Percentiles rank a stretch among this genome's conserved stretches.
These are phyloP conservation scores for Pyrgus malvae DNA, from an alignment of 2,888 invertebrate genomes.

Conservation along the genomic window DNA sequence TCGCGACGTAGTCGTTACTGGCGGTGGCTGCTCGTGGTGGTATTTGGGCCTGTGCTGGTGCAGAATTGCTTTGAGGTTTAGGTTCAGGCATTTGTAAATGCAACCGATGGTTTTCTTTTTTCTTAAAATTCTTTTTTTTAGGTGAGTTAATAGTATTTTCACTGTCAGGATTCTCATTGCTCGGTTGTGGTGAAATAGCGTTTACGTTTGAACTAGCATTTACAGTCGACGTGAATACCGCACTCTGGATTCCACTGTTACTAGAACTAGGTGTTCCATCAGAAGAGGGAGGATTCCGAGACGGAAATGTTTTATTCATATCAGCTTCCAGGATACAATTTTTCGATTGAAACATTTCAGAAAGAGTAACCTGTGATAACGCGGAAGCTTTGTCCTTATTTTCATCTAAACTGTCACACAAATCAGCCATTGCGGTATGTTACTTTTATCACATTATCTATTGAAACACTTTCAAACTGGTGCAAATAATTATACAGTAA, in stretches of 20 bases:
- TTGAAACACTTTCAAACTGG: no score
- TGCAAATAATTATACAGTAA: no score
- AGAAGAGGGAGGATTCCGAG: conserved; percentile 16
- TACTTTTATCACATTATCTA: background rate
- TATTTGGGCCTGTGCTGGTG: conserved; percentile 32
- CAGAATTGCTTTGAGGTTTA: conserved; percentile 30
- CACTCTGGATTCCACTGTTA: background rate
- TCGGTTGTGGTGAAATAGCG: background rate
- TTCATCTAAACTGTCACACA: conserved; percentile 44
- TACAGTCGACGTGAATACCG: background rate
- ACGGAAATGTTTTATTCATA: conserved; percentile 35
- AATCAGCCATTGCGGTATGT: conserved; percentile 44
- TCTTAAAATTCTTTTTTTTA: conserved; percentile 58
- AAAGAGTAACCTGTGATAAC: conserved; percentile 38
- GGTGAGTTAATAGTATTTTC: conserved; percentile 10
- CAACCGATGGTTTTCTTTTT: conserved; percentile 56
- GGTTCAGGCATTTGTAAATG: conserved; percentile 44
- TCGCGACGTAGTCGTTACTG: conserved; percentile 1
- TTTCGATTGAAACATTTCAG: conserved; percentile 19
- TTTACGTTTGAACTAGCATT: background rate
- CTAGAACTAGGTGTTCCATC: background rate
- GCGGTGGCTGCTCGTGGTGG: background rate
- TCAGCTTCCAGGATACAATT: conserved; percentile 32
- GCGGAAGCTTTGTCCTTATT: conserved; percentile 47
- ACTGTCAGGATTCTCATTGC: background rate